Conservation (phyloP, 2,797 vertebrate species). For the Setipinna tenuifilis region DNA sequence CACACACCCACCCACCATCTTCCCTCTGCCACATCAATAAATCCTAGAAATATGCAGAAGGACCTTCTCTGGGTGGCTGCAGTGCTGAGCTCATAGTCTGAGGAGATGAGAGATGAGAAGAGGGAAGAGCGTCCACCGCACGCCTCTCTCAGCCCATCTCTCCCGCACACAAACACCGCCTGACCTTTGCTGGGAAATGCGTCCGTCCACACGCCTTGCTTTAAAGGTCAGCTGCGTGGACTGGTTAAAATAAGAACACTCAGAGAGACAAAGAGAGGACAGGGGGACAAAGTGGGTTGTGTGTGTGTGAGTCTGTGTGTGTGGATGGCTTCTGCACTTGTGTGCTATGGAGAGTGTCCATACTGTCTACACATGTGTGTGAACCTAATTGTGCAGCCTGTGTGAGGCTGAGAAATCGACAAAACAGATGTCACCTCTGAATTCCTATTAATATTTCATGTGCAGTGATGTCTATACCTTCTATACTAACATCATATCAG, state of each 20-base stretch:
- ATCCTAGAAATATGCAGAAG: conserved; percentile 2
- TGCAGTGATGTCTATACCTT: too few relatives aligned
- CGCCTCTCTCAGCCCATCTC: not conserved
- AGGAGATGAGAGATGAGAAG: not conserved
- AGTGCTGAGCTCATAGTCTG: not conserved
- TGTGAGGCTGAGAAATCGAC: too few relatives aligned
- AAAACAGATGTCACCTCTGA: too few relatives aligned
- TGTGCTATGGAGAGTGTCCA: too few relatives aligned
- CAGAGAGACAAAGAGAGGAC: not conserved
- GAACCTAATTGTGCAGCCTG: too few relatives aligned
- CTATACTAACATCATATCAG: too few relatives aligned
- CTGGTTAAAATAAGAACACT: conserved; percentile 1
- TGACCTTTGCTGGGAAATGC: not conserved
- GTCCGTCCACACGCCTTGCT: not conserved
- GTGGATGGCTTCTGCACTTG: not conserved
- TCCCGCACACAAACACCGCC: not conserved
- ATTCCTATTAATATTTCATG: too few relatives aligned
- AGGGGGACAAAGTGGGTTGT: not conserved
- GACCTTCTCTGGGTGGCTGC: not conserved
- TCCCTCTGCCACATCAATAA: conserved; percentile 15
- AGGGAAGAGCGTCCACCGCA: not conserved
- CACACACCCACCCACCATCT: not conserved
- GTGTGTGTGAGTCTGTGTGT: not conserved
- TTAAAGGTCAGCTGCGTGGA: conserved; percentile 15
- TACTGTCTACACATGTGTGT: too few relatives aligned